Evolutionary conservation across 1,140 invertebrate species (phyloP).

Genomic region (Papilio xuthus): DNA sequence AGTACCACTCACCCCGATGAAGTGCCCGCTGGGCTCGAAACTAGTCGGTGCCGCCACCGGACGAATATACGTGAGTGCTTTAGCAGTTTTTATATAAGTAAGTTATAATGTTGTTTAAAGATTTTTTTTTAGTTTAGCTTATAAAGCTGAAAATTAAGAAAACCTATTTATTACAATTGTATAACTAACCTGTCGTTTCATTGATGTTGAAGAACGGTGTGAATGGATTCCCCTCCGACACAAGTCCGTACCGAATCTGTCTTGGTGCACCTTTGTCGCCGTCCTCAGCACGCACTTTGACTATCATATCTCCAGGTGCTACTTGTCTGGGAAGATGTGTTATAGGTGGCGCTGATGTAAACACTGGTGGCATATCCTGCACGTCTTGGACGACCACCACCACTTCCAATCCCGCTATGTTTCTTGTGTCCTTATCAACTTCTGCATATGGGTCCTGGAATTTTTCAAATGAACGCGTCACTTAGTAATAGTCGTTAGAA

Average conservation of each 20-base stretch:
- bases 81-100: too few relatives aligned
- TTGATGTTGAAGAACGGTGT: slow-evolving; percentile 92
- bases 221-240: slow-evolving; percentile 91
- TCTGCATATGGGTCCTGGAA: slow-evolving; percentile 92
- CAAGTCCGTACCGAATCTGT: slow-evolving; percentile 90
- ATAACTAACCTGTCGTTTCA: slow-evolving; percentile 87
- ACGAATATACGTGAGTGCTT: too few relatives aligned
- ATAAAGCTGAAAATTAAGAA: too few relatives aligned
- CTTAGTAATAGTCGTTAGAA: neutral
- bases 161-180: neutral
- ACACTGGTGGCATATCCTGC: slow-evolving; percentile 93
- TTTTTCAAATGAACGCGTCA: neutral
- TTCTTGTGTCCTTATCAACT: slow-evolving; percentile 89
- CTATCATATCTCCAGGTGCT: slow-evolving; percentile 84
- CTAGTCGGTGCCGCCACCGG: too few relatives aligned
- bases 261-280: slow-evolving; percentile 93
- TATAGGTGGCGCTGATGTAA: slow-evolving; percentile 90
- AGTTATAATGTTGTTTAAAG: too few relatives aligned
- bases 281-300: slow-evolving; percentile 92
- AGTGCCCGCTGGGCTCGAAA: too few relatives aligned
- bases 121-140: too few relatives aligned
- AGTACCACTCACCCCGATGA: too few relatives aligned
- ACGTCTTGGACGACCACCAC: slow-evolving; percentile 92
- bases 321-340: slow-evolving; percentile 86
- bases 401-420: slow-evolving; percentile 90